phyloP scores from a whole-genome alignment of 2,888 invertebrate species.

The Yponomeuta malinellus region DNA sequence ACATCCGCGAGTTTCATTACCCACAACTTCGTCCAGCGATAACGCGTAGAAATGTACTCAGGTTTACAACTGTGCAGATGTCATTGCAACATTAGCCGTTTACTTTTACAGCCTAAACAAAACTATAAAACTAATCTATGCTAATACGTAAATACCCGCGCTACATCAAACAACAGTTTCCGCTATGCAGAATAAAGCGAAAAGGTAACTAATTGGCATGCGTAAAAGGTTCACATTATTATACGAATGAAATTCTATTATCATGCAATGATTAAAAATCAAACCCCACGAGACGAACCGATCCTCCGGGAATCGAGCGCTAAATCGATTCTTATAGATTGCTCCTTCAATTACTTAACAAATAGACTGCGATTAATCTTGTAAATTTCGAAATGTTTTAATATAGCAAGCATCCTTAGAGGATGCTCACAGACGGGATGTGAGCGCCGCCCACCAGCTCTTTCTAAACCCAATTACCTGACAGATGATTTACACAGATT shows the following conservation, averaged over 20 bases:
- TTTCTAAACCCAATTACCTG: slow-evolving; percentile 71
- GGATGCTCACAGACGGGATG: slow-evolving; percentile 63
- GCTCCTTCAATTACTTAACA: slow-evolving; percentile 12
- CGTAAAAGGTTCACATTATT: background rate
- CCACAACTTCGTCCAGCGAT: background rate
- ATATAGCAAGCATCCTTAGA: slow-evolving; percentile 27
- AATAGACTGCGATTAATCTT: slow-evolving; percentile 14
- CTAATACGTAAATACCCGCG: background rate
- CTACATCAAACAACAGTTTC: background rate
- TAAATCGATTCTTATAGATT: slow-evolving; percentile 13
- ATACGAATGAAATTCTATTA: slow-evolving; percentile 22
- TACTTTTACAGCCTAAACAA: background rate
- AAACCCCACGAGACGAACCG: slow-evolving; percentile 60
- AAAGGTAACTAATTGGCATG: slow-evolving; percentile 11
- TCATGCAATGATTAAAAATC: slow-evolving; percentile 46
- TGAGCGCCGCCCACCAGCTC: slow-evolving; percentile 64
- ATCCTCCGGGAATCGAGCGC: slow-evolving; percentile 48
- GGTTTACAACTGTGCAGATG: background rate
- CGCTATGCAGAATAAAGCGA: slow-evolving; percentile 1
- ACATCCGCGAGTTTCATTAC: slow-evolving; percentile 25
- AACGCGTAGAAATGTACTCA: background rate
- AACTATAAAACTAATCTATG: slow-evolving; percentile 2
- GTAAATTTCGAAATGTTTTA: slow-evolving; percentile 9
- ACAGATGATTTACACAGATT: slow-evolving; percentile 71
- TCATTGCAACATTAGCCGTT: background rate